Percentiles rank a stretch among this genome's conserved stretches.
These are phyloP conservation scores for Trichoplax adhaerens DNA, from an alignment of 37 sponge, comb jelly and placozoan species.

Conservation along the genomic window DNA sequence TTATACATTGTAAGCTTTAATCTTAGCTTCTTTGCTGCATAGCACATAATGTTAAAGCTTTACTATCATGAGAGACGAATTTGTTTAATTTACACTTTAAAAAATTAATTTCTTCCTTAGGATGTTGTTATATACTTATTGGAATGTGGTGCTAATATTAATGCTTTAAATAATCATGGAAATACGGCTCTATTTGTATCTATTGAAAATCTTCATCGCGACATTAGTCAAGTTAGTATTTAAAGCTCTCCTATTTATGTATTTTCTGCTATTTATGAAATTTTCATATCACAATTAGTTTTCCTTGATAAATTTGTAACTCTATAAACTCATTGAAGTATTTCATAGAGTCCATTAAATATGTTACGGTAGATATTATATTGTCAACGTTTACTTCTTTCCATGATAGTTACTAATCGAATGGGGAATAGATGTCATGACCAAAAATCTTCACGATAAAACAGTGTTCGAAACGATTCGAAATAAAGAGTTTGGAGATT, in stretches of 20 bases:
- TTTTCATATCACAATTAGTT: background rate
- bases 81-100: too few relatives aligned
- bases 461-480: conserved; percentile 48
- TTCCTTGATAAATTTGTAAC: background rate
- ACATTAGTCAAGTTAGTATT: conserved; percentile 22
- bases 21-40: background rate
- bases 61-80: too few relatives aligned
- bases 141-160: conserved; percentile 44
- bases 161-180: conserved; percentile 35
- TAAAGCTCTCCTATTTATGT: background rate
- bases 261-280: too few relatives aligned
- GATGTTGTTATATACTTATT: conserved; percentile 37
- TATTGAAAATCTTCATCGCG: background rate
- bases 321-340: background rate
- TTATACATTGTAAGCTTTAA: too few relatives aligned
- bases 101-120: background rate
- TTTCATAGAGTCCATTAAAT: background rate
- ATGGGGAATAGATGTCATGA: conserved; percentile 60
- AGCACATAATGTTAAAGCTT: background rate
- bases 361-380: background rate
- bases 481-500: conserved; percentile 32
- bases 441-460: conserved; percentile 53
- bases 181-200: conserved; percentile 57
- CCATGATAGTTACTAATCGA: conserved; percentile 33
- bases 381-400: background rate